These are phyloP conservation scores for Drymodes brunneopygia DNA, from an alignment of 2,113 vertebrate species.

Conservation along the genomic window DNA sequence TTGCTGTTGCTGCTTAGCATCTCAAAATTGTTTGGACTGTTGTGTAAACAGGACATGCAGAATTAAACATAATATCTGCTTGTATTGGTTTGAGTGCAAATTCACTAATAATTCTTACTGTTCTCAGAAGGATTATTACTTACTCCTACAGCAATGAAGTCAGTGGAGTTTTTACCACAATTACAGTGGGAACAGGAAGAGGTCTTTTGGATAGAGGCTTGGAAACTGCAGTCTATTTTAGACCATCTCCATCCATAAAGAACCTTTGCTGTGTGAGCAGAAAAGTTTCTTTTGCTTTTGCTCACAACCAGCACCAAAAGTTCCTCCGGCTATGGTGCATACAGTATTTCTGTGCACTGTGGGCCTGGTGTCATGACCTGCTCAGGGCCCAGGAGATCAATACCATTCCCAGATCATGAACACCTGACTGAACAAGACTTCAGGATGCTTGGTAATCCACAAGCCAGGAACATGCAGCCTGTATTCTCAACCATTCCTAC, in stretches of 20 bases:
- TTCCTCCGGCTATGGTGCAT: accelerated
- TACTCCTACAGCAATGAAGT: not conserved
- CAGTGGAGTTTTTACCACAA: not conserved
- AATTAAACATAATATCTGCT: not conserved
- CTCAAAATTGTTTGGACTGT: not conserved
- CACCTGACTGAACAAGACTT: not conserved
- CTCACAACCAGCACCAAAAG: not conserved
- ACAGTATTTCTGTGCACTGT: not conserved
- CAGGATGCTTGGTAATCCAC: not conserved
- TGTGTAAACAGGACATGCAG: not conserved
- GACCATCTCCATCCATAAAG: not conserved
- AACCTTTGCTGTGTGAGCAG: not conserved
- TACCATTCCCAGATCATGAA: not conserved
- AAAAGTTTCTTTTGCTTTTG: not conserved
- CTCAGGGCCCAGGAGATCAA: not conserved
- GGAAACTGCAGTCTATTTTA: not conserved
- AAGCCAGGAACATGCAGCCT: not conserved
- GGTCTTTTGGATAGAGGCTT: not conserved
- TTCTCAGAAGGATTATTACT: not conserved
- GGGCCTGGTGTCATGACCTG: not conserved
- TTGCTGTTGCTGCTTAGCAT: not conserved
- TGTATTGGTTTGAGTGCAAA: not conserved
- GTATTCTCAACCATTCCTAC: not conserved
- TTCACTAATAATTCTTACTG: not conserved
- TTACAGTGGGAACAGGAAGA: not conserved